These are phyloP conservation scores for Harpalus rufipes DNA, from an alignment of 2,888 invertebrate species.

Conservation along the genomic window DNA sequence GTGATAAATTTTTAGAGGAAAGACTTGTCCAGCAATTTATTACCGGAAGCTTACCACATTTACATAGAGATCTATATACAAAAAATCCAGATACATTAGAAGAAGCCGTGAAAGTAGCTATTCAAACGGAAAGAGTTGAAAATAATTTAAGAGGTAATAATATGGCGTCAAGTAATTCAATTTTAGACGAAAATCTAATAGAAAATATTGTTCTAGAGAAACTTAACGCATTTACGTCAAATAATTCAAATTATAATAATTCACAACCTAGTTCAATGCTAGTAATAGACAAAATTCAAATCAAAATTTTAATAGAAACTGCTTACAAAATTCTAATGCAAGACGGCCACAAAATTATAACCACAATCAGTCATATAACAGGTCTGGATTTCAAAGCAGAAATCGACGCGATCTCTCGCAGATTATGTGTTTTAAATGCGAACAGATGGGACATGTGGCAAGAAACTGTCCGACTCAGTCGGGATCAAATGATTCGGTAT, in stretches of 20 bases:
- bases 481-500: background rate
- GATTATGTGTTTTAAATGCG: background rate
- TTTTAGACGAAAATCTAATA: background rate
- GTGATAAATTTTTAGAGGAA: too few species aligned
- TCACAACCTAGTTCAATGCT: background rate
- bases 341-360: background rate
- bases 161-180: background rate
- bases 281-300: background rate
- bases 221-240: background rate
- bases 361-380: background rate
- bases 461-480: background rate
- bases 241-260: background rate
- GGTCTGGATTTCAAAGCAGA: background rate
- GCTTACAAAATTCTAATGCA: background rate
- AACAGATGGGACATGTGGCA: background rate
- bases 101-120: background rate
- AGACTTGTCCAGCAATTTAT: background rate
- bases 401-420: too few species aligned
- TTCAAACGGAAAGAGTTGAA: background rate
- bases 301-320: background rate
- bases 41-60: background rate
- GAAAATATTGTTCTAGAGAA: background rate
- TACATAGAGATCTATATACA: background rate
- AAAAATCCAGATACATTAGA: background rate
- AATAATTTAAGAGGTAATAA: background rate